Conservation (phyloP, 2,797 vertebrate genomes). For the Nyctibius grandis region DNA sequence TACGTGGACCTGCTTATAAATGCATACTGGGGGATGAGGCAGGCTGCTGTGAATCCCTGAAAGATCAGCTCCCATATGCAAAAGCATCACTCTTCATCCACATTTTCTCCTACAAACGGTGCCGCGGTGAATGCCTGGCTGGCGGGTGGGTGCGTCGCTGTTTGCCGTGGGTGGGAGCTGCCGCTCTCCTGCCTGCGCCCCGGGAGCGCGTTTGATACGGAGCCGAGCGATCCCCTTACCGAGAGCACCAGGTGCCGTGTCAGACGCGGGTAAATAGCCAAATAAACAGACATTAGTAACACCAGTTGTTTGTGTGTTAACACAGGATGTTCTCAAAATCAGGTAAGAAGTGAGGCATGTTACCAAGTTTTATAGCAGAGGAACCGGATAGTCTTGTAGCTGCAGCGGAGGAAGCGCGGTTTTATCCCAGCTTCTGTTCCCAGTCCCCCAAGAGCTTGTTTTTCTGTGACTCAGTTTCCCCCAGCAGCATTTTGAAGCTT, state of each 20-base stretch:
- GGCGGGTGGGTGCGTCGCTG: not conserved
- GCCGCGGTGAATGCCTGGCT: accelerated
- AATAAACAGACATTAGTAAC: not conserved
- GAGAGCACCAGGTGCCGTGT: slow-evolving; percentile 1
- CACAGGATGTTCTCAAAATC: slow-evolving; percentile 54
- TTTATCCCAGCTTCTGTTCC: not conserved
- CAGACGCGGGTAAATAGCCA: not conserved
- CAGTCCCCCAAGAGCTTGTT: not conserved
- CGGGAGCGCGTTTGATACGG: not conserved
- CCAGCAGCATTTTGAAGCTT: not conserved
- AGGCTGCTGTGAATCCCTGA: not conserved
- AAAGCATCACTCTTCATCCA: not conserved
- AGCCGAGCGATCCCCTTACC: not conserved
- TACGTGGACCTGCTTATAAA: not conserved
- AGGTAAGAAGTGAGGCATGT: slow-evolving; percentile 41
- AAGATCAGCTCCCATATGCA: not conserved
- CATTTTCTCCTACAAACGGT: not conserved
- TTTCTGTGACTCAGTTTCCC: slow-evolving; percentile 20
- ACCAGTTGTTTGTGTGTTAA: slow-evolving; percentile 36
- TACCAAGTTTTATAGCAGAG: slow-evolving; percentile 32
- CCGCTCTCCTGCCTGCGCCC: not conserved
- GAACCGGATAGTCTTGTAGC: slow-evolving; percentile 49
- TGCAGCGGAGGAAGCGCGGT: not conserved
- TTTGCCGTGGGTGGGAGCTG: not conserved
- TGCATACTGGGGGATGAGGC: not conserved